Base-by-base conservation (phyloP, 2,888 invertebrate species). In the Patella caerulea region DNA sequence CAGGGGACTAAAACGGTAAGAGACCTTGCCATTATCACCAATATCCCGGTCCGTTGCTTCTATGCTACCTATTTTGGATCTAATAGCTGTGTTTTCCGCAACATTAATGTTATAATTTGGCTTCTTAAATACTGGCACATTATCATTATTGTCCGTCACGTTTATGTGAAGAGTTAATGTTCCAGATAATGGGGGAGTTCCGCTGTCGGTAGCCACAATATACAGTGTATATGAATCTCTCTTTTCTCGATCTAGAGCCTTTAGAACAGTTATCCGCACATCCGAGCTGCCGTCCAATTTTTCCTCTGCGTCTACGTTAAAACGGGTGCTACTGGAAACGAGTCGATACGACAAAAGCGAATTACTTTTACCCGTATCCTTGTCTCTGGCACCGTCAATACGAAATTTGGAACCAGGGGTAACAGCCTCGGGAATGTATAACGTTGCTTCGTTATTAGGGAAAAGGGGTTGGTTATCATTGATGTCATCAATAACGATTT, bases 31-130 rank as follows among this genome's bases (percentile, higher is more conserved):
- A 90, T 98, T 98, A 9, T 94, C 94, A 3, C 97, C 98, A 84
- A 95, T 94, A 89, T 98, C 98, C 55, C 94, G 94, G 90, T 98
- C 98, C 4, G 94, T 94, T 0, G 98, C 98, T n/a, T 94, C 93
- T 0, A 98, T 95, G 73, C 82, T 76, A 9, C 87, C 79, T 12
- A 89, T 83, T 14, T 85, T 82, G 0, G 86, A 83, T 19, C 83
- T 83, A 0, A 85, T 74, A 4, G 85, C 78, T 3, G 79, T 80
- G 74, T 86, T 88, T 83, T 89, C 89, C 76, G 83, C 82, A 0
- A 88, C 84, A 45, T 82, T 84, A 29, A 85, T 81, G 74, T 84
- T 83, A 79, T 89, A 89, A 14, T 80, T 77, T 19, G 73, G 78
- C 73, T 86, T 78, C 9, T 81, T 79, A 80, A 89, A 89, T 55